These are phyloP conservation scores for Rugalucina vietnamica DNA, from an alignment of 2,888 invertebrate species.

Conservation along the genomic window DNA sequence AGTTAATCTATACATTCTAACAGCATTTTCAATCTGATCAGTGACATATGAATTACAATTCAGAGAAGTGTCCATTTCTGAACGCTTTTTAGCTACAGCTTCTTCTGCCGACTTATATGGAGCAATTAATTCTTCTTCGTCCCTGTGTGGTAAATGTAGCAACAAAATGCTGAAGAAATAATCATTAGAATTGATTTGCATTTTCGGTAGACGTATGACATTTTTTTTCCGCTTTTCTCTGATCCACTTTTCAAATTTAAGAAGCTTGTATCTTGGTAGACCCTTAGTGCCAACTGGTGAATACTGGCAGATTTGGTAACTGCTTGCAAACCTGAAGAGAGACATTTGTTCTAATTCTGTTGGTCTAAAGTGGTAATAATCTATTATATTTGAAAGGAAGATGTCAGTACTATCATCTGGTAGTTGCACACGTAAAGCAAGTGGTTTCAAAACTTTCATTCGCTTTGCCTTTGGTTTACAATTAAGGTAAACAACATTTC, in stretches of 20 bases:
- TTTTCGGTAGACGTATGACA: constrained; percentile 21
- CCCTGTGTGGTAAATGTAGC: constrained; percentile 29
- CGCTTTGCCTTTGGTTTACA: constrained; percentile 26
- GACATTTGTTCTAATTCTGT: not conserved
- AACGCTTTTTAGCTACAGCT: constrained; percentile 24
- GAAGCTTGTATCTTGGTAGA: not conserved
- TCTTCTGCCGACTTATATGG: not conserved
- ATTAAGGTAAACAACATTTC: constrained; percentile 35
- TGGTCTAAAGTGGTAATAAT: constrained; percentile 25
- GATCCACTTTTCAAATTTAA: constrained; percentile 33
- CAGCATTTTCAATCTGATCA: constrained; percentile 42
- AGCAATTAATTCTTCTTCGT: constrained; percentile 17
- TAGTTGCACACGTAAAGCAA: not conserved
- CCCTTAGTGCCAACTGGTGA: not conserved
- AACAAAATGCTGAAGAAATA: constrained; percentile 33
- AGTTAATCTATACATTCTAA: not conserved
- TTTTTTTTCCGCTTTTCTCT: not conserved
- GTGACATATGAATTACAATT: constrained; percentile 7
- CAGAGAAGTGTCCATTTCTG: not conserved
- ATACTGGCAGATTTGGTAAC: not conserved
- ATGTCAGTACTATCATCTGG: constrained; percentile 31
- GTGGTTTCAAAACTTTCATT: constrained; percentile 26
- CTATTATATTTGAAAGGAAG: constrained; percentile 29
- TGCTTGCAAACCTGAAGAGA: not conserved
- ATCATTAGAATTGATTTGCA: constrained; percentile 25